Percentiles rank a stretch among this genome's conserved stretches.
phyloP scores from a whole-genome alignment of 2,888 invertebrate genomes.

The Zaprionus lineosus region DNA sequence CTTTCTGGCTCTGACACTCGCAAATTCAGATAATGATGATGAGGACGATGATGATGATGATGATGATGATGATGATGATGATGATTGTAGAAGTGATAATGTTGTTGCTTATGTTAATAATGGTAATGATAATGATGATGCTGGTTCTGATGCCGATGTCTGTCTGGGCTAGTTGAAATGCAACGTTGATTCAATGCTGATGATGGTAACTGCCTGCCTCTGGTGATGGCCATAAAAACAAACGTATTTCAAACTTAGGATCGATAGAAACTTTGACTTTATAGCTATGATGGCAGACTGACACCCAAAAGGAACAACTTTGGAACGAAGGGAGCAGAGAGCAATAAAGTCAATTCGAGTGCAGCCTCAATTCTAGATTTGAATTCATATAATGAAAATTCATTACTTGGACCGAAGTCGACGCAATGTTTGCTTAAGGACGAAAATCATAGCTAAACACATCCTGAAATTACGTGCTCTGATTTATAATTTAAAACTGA shows the following conservation, averaged over 20 bases:
- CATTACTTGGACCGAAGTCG: too few species aligned
- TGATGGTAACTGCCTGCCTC: constrained; percentile 2
- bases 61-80: constrained; percentile 41
- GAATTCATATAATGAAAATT: too few species aligned
- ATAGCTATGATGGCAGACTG: background rate
- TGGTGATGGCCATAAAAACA: constrained; percentile 34
- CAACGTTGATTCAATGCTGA: constrained; percentile 1
- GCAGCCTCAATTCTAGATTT: too few species aligned
- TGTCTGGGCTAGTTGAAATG: too few species aligned
- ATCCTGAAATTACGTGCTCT: too few species aligned
- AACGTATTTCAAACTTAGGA: too few species aligned
- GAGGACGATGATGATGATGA: constrained; percentile 37
- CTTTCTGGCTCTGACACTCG: constrained; percentile 37
- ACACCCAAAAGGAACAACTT: too few species aligned
- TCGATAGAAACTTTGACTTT: background rate
- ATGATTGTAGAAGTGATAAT: constrained; percentile 2
- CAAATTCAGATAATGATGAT: constrained; percentile 31
- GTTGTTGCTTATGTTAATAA: constrained; percentile 12
- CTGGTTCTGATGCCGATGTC: background rate
- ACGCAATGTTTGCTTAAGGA: too few species aligned
- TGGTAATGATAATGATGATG: background rate
- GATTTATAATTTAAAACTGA: too few species aligned
- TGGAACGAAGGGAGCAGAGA: too few species aligned
- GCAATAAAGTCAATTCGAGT: too few species aligned
- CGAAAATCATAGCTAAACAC: too few species aligned